Conservation (phyloP, 2,113 vertebrate species). For the Trichomycterus rosablanca region DNA sequence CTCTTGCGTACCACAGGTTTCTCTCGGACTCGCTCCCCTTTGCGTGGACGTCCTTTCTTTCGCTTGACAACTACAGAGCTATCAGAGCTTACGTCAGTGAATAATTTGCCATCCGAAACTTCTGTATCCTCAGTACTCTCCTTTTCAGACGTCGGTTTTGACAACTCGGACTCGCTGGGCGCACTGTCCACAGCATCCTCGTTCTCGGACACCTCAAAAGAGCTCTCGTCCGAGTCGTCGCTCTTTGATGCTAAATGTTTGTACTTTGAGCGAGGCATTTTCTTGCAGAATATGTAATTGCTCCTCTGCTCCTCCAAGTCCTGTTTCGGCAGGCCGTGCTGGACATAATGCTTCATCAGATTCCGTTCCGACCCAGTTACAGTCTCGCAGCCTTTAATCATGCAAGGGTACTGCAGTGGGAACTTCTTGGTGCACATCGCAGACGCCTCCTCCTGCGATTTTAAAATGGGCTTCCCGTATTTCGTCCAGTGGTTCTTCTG, state of each 20-base stretch:
- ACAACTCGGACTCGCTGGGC: conserved; percentile 55
- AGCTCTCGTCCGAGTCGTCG: conserved; percentile 62
- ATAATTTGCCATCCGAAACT: conserved; percentile 53
- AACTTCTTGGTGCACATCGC: conserved; percentile 82
- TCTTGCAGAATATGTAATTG: conserved; percentile 89
- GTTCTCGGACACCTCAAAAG: conserved; percentile 54
- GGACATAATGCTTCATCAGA: conserved; percentile 89
- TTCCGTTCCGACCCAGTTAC: conserved; percentile 87
- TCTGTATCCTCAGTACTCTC: conserved; percentile 34
- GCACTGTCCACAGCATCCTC: conserved; percentile 49
- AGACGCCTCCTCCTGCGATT: conserved; percentile 81
- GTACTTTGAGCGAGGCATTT: conserved; percentile 56
- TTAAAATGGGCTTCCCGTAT: conserved; percentile 74
- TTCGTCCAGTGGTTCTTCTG: conserved; percentile 61
- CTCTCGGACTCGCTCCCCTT: conserved; percentile 61
- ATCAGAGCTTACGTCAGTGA: conserved; percentile 52
- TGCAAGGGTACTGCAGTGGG: conserved; percentile 88
- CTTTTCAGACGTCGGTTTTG: conserved; percentile 57
- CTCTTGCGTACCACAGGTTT: conserved; percentile 49
- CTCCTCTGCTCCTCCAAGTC: conserved; percentile 85
- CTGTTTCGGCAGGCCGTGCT: conserved; percentile 87
- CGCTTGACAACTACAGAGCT: conserved; percentile 63
- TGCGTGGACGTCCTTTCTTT: conserved; percentile 72
- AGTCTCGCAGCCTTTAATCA: conserved; percentile 91
- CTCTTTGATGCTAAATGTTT: conserved; percentile 66